Evolutionary conservation across 2,113 vertebrate genomes (phyloP).

Genomic region (Arothron firmamentum): DNA sequence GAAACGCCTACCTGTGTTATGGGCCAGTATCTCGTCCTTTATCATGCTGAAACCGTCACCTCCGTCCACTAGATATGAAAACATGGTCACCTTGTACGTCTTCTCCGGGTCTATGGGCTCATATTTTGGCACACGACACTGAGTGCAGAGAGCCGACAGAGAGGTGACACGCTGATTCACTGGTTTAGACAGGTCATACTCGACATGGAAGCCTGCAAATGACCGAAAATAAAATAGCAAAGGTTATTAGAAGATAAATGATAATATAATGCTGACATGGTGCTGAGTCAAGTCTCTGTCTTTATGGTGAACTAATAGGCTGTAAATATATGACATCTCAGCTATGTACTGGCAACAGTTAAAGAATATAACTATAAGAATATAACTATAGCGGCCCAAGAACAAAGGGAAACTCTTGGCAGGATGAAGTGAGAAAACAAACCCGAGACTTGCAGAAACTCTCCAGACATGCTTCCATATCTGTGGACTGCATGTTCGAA

Average conservation of each 20-base stretch:
- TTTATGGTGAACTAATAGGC: too few species aligned
- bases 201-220: constrained; percentile 81
- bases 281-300: too few species aligned
- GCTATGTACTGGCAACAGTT: too few species aligned
- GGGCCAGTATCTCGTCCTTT: constrained; percentile 76
- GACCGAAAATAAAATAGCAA: neutral
- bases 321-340: too few species aligned
- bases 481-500: constrained; percentile 85
- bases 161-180: constrained; percentile 75
- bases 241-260: neutral
- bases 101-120: constrained; percentile 71
- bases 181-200: constrained; percentile 77
- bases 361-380: too few species aligned
- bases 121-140: constrained; percentile 83
- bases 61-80: constrained; percentile 78
- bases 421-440: constrained; percentile 1
- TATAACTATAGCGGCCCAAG: too few species aligned
- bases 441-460: constrained; percentile 92
- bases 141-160: constrained; percentile 79
- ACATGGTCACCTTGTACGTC: constrained; percentile 80
- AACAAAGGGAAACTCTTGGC: too few species aligned
- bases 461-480: constrained; percentile 78
- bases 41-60: constrained; percentile 85
- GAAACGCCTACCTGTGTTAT: constrained; percentile 78
- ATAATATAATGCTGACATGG: too few species aligned